Conservation (phyloP, 2,797 vertebrate genomes). For the Myotis pilosus region DNA sequence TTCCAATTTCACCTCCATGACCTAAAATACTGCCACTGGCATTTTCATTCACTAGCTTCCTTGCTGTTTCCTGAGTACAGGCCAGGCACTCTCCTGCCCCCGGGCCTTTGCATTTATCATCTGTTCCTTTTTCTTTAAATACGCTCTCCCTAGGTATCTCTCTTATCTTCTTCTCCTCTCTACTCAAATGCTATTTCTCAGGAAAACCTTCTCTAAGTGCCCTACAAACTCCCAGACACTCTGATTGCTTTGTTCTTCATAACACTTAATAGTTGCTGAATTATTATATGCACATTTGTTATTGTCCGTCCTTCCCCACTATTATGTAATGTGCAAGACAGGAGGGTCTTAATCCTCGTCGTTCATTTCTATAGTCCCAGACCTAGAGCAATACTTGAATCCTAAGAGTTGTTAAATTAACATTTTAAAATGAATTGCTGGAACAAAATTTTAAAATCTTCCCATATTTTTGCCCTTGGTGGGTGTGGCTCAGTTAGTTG, state of each 20-base stretch:
- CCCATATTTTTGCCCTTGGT: background rate
- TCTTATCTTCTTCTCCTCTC: background rate
- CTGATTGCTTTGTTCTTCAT: background rate
- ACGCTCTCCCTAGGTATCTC: background rate
- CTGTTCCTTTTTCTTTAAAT: background rate
- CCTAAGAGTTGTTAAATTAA: background rate
- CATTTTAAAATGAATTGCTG: background rate
- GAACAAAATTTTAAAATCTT: background rate
- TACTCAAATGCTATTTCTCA: background rate
- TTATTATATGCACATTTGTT: background rate
- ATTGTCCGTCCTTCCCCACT: background rate
- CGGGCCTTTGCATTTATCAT: background rate
- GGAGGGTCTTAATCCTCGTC: background rate
- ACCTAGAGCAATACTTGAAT: background rate
- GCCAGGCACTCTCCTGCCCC: background rate
- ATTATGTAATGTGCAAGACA: background rate
- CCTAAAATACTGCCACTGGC: background rate
- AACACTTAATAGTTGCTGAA: background rate
- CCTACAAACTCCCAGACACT: background rate
- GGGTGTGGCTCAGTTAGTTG: background rate
- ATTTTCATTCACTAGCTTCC: background rate
- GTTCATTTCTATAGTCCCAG: background rate
- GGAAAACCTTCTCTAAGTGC: background rate
- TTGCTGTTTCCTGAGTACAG: background rate
- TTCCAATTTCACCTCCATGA: background rate